Evolutionary conservation across 2,888 invertebrate species (phyloP), one percentile per base, ranked within the genome.

Genomic region (Heliconius charithonia): DNA sequence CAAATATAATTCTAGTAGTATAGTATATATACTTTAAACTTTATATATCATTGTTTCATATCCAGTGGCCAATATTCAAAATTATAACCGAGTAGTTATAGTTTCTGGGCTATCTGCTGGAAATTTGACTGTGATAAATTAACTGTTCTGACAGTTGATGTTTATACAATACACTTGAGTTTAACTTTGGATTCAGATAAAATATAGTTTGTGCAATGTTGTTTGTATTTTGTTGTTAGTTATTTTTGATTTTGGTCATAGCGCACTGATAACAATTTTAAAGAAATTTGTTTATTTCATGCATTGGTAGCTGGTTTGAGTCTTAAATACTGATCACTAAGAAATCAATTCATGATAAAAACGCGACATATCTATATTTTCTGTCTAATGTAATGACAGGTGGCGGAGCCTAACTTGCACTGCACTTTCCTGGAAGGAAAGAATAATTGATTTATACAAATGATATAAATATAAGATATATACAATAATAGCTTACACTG

Each of bases 31-130:
- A 29, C n/a, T 71, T 51, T 16, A 51, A n/a, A 56, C 32, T 59
- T n/a, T 32, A 32, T 32, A 32, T 32, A 32, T 59, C 32, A 59
- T 32, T 59, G 59, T 72, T 32, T 72, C 27, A 63, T n/a, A 62
- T 77, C 41, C 51, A 77, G 75, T 74, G 75, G 76, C 81, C 77
- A 79, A 65, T 56, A 90, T 92, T 91, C 90, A 87, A 89, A 92
- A 91, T 90, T 90, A 89, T 92, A 91, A 90, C 87, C 90, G 88
- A 90, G 87, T 89, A 91, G 87, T 89, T 84, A 69, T 41, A 85
- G 84, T 84, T 83, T 79, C 72, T 74, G 78, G 81, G 78, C 79
- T 80, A 81, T 78, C 82, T 80, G 59, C 75, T 65, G 70, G 79
- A 80, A 83, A 82, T 83, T 82, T 76, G 82, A 79, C 81, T 78